Evolutionary conservation across 2,888 invertebrate species (phyloP), one percentile per base, ranked within the genome.

Genomic region (Dorcus hopei): DNA sequence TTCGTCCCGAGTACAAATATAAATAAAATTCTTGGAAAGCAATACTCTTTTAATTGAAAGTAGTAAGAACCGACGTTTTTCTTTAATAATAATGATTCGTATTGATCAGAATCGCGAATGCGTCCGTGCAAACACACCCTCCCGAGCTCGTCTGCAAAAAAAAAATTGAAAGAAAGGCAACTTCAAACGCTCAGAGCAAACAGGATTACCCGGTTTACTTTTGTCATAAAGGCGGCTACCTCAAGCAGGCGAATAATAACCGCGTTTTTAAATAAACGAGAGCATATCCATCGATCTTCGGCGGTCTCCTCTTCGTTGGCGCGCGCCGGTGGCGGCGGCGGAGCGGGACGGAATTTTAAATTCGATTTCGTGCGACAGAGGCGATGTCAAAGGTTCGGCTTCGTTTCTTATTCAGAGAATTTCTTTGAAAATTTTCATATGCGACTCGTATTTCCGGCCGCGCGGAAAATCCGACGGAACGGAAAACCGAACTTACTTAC

Each of bases 181-280:
- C 65, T 65, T 69, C 68, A 70, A 70, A 69, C 68, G 65, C 48
- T 54, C 49, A 56, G 19, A 45, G 61, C 62, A 68, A 70, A 70
- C 65, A 56, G 65, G 65, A 70, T 70, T 69, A 68, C 52, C 59
- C 58, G 65, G 65, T 68, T 67, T 61, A 58, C 63, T 64, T 66
- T 63, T 65, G 68, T 61, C 38, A 59, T 48, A 56, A 63, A 66
- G 45, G 45, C 9, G 45, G 45, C 16, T 45, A 45, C 45, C 45
- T 45, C 45, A 45, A 45, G 45, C 19, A 45, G 45, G 59, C 54
- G 59, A 61, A 61, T 63, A 62, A 64, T 63, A 62, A 59, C 58
- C 51, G 45, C 58, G 49, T 65, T 60, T 67, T 63, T 60, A 60
- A 64, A 65, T 59, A 65, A 66, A 61, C 64, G 63, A 64, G 55